These are phyloP conservation scores for Synanthedon andrenaeformis DNA, from an alignment of 2,888 invertebrate genomes.

Conservation along the genomic window DNA sequence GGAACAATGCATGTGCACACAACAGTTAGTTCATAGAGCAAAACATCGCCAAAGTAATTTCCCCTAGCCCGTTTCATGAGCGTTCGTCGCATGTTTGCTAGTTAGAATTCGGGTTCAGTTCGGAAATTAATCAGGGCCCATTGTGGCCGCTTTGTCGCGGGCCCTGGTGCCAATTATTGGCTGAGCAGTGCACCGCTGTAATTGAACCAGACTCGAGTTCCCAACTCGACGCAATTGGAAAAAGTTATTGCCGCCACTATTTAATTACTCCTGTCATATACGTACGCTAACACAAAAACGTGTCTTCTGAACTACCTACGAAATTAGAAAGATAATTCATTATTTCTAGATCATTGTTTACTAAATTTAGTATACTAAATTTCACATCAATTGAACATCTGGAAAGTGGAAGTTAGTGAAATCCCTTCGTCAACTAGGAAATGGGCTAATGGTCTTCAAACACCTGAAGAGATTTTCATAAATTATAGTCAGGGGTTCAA, in stretches of 20 bases:
- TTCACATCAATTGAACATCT: too few relatives aligned
- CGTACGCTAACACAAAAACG: too few relatives aligned
- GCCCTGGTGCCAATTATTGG: slow-evolving; percentile 63
- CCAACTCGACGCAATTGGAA: slow-evolving; percentile 21
- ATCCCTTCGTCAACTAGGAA: too few relatives aligned
- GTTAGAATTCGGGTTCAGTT: slow-evolving; percentile 66
- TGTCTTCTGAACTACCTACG: too few relatives aligned
- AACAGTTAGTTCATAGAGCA: slow-evolving; percentile 23
- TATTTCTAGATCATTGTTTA: too few relatives aligned
- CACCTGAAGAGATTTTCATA: too few relatives aligned
- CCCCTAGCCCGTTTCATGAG: slow-evolving; percentile 35
- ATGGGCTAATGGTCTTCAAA: too few relatives aligned
- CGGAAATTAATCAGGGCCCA: slow-evolving; percentile 67
- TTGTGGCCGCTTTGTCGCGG: slow-evolving; percentile 66
- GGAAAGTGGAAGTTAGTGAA: too few relatives aligned
- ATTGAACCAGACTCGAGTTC: slow-evolving; percentile 47
- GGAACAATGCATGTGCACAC: neutral
- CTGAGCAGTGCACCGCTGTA: slow-evolving; percentile 44
- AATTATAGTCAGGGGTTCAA: too few relatives aligned
- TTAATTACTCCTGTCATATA: too few relatives aligned
- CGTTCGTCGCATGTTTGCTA: slow-evolving; percentile 48
- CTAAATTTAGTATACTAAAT: too few relatives aligned
- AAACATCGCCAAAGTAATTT: slow-evolving; percentile 45
- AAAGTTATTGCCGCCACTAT: slow-evolving; percentile 19
- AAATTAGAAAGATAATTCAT: too few relatives aligned